phyloP scores from a whole-genome alignment of 2,888 invertebrate species.

The Oscheius myriophilus region DNA sequence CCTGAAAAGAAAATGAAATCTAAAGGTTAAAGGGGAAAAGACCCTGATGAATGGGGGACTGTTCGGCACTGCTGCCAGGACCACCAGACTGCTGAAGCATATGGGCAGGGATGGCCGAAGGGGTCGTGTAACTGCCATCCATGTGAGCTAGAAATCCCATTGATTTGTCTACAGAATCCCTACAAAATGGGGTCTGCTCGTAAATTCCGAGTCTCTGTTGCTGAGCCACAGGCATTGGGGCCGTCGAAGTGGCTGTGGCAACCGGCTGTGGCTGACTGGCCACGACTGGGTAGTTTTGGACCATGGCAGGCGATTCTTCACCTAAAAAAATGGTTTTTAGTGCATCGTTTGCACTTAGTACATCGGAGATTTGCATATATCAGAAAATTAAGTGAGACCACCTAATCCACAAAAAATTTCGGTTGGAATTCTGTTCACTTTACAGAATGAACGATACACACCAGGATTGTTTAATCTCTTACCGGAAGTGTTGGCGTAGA shows the following conservation, averaged over 20 bases:
- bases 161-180: slow-evolving; percentile 9
- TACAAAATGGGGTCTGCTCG: slow-evolving; percentile 61
- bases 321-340: too few relatives aligned
- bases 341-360: too few relatives aligned
- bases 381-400: too few relatives aligned
- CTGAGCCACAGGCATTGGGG: slow-evolving; percentile 20
- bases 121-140: slow-evolving; percentile 57
- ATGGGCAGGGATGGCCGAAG: slow-evolving; percentile 34
- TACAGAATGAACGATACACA: too few relatives aligned
- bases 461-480: neutral
- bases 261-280: slow-evolving; percentile 15
- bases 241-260: neutral
- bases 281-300: slow-evolving; percentile 1
- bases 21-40: neutral
- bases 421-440: too few relatives aligned
- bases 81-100: slow-evolving; percentile 25
- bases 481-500: slow-evolving; percentile 18
- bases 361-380: too few relatives aligned
- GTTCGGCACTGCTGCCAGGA: slow-evolving; percentile 22
- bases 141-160: slow-evolving; percentile 39
- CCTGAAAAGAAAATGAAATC: slow-evolving; percentile 3
- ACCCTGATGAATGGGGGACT: slow-evolving; percentile 26
- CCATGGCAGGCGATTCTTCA: neutral
- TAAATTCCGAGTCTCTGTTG: slow-evolving; percentile 49
- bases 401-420: too few relatives aligned